Percentiles rank a stretch among this genome's conserved stretches.
Conservation (phyloP, 2,113 vertebrate species). For the Desmodus rotundus region DNA sequence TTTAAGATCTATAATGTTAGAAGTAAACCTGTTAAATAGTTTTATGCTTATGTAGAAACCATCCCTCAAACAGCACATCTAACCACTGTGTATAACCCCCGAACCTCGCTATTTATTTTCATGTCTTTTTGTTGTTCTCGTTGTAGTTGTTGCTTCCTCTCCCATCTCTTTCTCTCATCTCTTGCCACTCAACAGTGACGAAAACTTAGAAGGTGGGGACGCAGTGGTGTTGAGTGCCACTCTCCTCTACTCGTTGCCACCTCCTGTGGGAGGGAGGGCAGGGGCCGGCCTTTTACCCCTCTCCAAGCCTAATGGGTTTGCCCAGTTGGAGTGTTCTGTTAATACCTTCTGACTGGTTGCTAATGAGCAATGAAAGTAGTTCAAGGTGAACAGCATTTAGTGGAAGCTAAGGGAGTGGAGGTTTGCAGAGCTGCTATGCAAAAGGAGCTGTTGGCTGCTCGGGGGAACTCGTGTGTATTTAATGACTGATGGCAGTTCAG, state of each 20-base stretch:
- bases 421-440: background rate
- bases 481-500: background rate
- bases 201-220: background rate
- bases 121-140: background rate
- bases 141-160: background rate
- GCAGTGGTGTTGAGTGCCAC: background rate
- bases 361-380: background rate
- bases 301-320: background rate
- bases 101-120: background rate
- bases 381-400: background rate
- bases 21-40: background rate
- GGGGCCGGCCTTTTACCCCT: background rate
- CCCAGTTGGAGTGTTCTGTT: background rate
- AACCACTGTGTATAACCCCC: background rate
- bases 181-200: background rate
- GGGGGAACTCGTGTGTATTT: background rate
- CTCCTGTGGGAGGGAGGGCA: background rate
- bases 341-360: background rate
- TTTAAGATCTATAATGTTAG: background rate
- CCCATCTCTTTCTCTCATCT: background rate
- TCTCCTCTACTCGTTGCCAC: background rate
- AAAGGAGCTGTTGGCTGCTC: background rate
- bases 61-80: background rate
- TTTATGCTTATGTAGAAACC: background rate
- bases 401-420: background rate